Base-by-base conservation (phyloP, 53 echinoderm and acorn worm genomes). In the Arbacia lixula region DNA sequence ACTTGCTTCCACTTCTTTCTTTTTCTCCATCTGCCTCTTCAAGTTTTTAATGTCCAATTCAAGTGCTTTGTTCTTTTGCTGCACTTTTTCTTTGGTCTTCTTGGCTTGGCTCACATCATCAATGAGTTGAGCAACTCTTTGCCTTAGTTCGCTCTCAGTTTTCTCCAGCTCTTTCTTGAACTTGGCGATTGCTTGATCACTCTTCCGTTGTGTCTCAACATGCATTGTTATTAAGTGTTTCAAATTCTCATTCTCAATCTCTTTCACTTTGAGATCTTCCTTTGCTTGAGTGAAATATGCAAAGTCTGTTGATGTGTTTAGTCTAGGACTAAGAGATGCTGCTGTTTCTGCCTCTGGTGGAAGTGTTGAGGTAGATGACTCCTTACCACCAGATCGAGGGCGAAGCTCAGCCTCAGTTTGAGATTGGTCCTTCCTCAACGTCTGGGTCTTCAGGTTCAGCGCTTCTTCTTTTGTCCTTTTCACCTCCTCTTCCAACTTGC, bases 41-140 rank as follows among this genome's bases (percentile, higher is more conserved):
- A 92, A 76, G 50, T 54, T 54, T 37, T 57, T 86, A 19, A 94
- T 22, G 36, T 94, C 86, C 33, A 36, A 24, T 69, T 94, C 94
- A 16, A 94, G 64, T 17, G 76, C 74, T 29, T 82, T 91, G 60
- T 88, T 94, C 54, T 69, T 88, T 31, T 83, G 76, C 24, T 81
- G 82, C 9, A 88, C 82, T 57, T 41, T 85, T 43, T 94, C 94
- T 56, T 84, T 84, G 5, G 68, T 66, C 43, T 83, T 88, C 11
- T 72, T 88, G 4, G 83, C 68, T 26, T 83, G 88, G 19, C 83
- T 28, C 54, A 91, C 88, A 34, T 88, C 81, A 28, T 78, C 79
- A 25, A 78, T 78, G 14, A 78, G 61, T 40, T 60, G 60, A 19
- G 60, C 24, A 40, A 78, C 60, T 60, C 60, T 36, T 16, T 60